Base-by-base conservation (phyloP, 2,113 vertebrate species). In the Vidua chalybeata region DNA sequence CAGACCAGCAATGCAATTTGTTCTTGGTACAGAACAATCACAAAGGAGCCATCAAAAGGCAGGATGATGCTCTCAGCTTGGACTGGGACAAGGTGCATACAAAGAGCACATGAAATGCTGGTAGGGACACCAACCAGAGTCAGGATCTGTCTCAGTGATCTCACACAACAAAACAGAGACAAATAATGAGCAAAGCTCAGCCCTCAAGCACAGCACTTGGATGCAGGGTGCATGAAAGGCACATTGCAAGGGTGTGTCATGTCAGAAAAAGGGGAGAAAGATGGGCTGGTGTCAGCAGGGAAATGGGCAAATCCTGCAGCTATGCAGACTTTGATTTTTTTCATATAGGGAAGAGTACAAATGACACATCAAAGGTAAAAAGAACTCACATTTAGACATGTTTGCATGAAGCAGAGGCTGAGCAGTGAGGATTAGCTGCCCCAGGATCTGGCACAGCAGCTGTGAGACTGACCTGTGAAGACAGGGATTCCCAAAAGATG, bases 1-100 rank as follows among this genome's bases (percentile, higher is more conserved):
- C 52, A 68, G 46, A 33, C n/a, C 59, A 78, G 90, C 69, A 79
- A 51, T 48, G 80, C 69, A 69, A 89, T 96, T 90, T 92, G 72
- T 86, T 94, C 49, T 20, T 12, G 8, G 33, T 61, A 51, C 61
- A 63, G 52, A 93, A 78, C 64, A 79, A 59, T 90, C 90, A 69
- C 16, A 0, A 35, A 67, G 69, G 72, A 82, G n/a, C 56, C 76
- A 72, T 81, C 72, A 54, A 15, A 59, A 46, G 0, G 0, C 5
- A 8, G 54, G 56, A 39, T 1, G 0, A n/a, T 37, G 48, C 5
- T 71, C 41, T 90, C 68, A 9, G 13, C 54, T 66, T 0, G 0
- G 66, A 24, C 8, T 1, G 1, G 54, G 45, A 75, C 1, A 3
- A 72, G 27, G 26, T n/a, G 18, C 8, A 7, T 7, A 48, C 54